Evolutionary conservation across 2,888 invertebrate species (phyloP), one percentile per base, ranked within the genome.

Genomic region (Lymantria monacha): DNA sequence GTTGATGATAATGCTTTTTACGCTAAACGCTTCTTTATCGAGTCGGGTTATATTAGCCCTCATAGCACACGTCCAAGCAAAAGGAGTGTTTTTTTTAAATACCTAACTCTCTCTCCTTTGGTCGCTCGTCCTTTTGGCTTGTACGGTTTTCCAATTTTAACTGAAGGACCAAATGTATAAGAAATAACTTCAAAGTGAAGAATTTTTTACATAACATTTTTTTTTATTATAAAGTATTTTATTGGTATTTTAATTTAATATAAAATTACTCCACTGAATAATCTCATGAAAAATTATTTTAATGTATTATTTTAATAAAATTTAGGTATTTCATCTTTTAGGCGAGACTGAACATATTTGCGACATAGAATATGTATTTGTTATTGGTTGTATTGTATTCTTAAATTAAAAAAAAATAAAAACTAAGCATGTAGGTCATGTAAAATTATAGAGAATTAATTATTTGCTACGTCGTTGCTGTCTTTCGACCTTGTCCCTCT

Each of bases 1-100:
- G 54, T 76, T 8, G n/a, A 63, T 72, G 66, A 44, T 55, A 49
- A 61, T 55, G 79, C 77, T 76, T 79, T 55, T 68, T 57, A 22
- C 69, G 63, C 59, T 59, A 58, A 55, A 68, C 36, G 56, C 75
- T 81, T 74, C 67, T 70, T 49, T 50, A 74, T 68, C 72, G 69
- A 73, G 66, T 62, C 76, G 73, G 72, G 72, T 77, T 73, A 72
- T 60, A 72, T 74, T 68, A 64, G 61, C 62, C 66, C 63, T 54
- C 63, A 48, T 56, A 59, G 53, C 66, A 66, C 79, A 83, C 87
- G 86, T 84, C 85, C 86, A 73, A 74, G 74, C 70, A 74, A 76
- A 78, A 74, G 70, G 72, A 70, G 66, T 56, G 44, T 63, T 65
- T n/a, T n/a, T 22, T 46, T 42, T 63, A 55, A 46, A 45, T 55